Evolutionary conservation across 2,888 invertebrate species (phyloP), one percentile per base, ranked within the genome.

Genomic region (Stenodema calcarata): DNA sequence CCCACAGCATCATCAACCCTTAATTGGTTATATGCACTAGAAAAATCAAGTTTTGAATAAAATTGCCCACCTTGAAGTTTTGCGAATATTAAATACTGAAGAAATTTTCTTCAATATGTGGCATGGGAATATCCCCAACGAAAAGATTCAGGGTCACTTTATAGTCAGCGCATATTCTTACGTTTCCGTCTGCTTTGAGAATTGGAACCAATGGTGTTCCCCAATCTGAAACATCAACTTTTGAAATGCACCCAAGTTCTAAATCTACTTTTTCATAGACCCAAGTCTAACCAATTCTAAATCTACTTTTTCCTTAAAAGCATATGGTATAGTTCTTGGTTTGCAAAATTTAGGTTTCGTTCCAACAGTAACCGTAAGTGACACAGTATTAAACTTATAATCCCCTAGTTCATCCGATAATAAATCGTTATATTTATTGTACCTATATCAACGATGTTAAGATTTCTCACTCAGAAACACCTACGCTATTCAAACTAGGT

Each of bases 131-230:
- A 35, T 35, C 35, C 35, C 7, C 35, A 35, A 35, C 35, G 7
- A 35, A 35, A 35, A 2, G 35, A 35, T 90, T 90, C 12, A 90
- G 89, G 9, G 30, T 88, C 35, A 86, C 73, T 87, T 90, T 89
- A 69, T 89, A 89, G 85, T 90, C 88, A 44, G 79, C 88, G 41
- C 87, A 88, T 9, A 88, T 44, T 12, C 88, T 73, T n/a, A 81
- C 18, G 11, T 4, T 23, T 12, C 54, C 54, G 27, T 81, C 54
- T n/a, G 81, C 27, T 47, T 81, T 81, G 11, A 50, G 81, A 78
- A 81, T 81, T 6, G 23, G 11, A 11, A 81, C 81, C 14, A 81
- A 18, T 12, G 81, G 81, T 27, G 81, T 50, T 28, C 81, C 81
- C 88, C 88, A 89, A 41, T 89, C 87, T 50, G 86, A 78, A 2